Evolutionary conservation across 2,888 invertebrate species (phyloP).

Genomic region (Agrochola lota): DNA sequence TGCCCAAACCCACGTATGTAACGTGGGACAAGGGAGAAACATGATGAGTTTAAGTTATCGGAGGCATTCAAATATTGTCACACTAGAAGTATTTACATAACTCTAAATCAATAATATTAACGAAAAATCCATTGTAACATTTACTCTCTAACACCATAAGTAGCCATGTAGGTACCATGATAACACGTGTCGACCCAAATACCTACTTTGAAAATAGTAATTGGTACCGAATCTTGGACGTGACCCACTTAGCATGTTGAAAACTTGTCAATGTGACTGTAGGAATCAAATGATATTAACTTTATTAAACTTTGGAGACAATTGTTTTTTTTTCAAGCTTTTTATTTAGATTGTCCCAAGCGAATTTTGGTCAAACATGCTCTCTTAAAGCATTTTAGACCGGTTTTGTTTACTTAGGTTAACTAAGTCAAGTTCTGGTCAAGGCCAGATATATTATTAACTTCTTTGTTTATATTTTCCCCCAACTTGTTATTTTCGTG

Average conservation of each 20-base stretch:
- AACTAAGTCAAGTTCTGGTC: conserved; percentile 18
- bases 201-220: conserved; percentile 14
- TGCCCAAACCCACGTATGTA: no score
- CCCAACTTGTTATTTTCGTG: no score
- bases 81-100: no score
- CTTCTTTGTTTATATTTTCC: no score
- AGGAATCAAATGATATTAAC: background rate
- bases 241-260: background rate
- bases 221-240: background rate
- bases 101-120: background rate
- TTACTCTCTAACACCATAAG: background rate
- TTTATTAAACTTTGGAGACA: background rate
- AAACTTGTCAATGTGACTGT: conserved; percentile 9
- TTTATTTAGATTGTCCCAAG: background rate
- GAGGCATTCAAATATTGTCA: no score
- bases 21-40: no score
- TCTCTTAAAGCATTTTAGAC: background rate
- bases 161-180: background rate
- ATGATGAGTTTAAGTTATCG: no score
- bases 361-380: background rate
- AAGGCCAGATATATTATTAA: conserved; percentile 3
- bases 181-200: conserved; percentile 20
- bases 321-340: background rate
- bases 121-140: background rate
- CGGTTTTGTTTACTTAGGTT: background rate